These are phyloP conservation scores for Monochamus alternatus DNA, from an alignment of 2,888 invertebrate genomes.

Conservation along the genomic window DNA sequence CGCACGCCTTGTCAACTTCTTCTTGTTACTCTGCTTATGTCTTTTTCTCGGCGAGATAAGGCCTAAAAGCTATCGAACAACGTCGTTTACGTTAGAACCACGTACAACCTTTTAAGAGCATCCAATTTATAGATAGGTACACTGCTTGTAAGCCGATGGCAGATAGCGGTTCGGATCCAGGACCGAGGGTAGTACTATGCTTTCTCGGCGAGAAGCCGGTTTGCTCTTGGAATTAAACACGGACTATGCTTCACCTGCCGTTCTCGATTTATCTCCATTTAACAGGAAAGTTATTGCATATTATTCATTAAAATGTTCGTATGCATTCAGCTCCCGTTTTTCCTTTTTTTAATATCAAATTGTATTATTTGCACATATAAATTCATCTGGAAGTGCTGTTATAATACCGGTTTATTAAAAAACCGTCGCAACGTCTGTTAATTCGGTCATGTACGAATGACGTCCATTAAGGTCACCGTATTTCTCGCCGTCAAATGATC, in stretches of 20 bases:
- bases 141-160: slow-evolving; percentile 44
- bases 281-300: slow-evolving; percentile 10
- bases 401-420: not conserved
- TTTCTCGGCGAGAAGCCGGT: slow-evolving; percentile 27
- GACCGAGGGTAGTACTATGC: slow-evolving; percentile 32
- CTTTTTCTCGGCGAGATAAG: slow-evolving; percentile 56
- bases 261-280: not conserved
- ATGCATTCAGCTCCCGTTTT: too few relatives aligned
- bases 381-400: too few relatives aligned
- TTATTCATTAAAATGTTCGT: slow-evolving; percentile 10
- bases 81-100: slow-evolving; percentile 47
- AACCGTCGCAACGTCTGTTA: not conserved
- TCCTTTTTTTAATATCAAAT: too few relatives aligned
- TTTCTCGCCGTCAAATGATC: too few relatives aligned
- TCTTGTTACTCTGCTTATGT: slow-evolving; percentile 58
- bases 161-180: slow-evolving; percentile 34
- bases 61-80: slow-evolving; percentile 55
- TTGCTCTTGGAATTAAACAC: slow-evolving; percentile 11
- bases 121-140: slow-evolving; percentile 48
- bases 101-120: slow-evolving; percentile 49
- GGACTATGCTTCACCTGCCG: not conserved
- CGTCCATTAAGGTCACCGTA: too few relatives aligned
- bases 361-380: too few relatives aligned
- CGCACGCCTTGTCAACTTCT: slow-evolving; percentile 61
- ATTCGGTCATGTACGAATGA: too few relatives aligned